These are phyloP conservation scores for Apis dorsata DNA, from an alignment of 1,140 invertebrate genomes.

Conservation along the genomic window DNA sequence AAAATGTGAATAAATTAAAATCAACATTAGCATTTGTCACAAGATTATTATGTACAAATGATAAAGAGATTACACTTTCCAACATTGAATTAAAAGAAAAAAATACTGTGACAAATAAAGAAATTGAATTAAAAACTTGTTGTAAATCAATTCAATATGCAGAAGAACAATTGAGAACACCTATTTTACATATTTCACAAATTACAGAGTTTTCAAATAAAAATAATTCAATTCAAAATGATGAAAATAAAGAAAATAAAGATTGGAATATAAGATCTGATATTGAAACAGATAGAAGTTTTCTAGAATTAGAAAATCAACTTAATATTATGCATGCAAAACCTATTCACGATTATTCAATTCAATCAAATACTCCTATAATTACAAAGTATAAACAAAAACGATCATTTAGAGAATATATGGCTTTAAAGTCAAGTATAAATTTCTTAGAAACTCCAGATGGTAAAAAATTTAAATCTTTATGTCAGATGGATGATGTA, in stretches of 20 bases:
- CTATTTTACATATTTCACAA: not conserved
- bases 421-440: slow-evolving; percentile 63
- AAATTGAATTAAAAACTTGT: slow-evolving; percentile 7
- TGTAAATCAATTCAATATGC: not conserved
- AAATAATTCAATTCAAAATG: not conserved
- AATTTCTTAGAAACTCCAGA: slow-evolving; percentile 67
- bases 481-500: not conserved
- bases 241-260: slow-evolving; percentile 44
- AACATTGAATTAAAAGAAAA: not conserved
- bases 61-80: not conserved
- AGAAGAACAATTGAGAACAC: not conserved
- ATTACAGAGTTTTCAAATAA: not conserved
- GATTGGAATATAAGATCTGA: not conserved
- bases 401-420: slow-evolving; percentile 63
- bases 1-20: slow-evolving; percentile 18
- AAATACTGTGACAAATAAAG: slow-evolving; percentile 2
- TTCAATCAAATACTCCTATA: not conserved
- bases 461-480: slow-evolving; percentile 50
- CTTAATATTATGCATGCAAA: slow-evolving; percentile 10
- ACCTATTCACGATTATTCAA: not conserved
- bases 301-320: slow-evolving; percentile 49
- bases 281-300: slow-evolving; percentile 29
- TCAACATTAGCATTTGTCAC: not conserved
- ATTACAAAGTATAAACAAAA: slow-evolving; percentile 16
- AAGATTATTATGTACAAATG: slow-evolving; percentile 5